Percentiles rank a stretch among this genome's conserved stretches.
Evolutionary conservation across 2,797 vertebrate species (phyloP).

Genomic region (Lerista edwardsae): DNA sequence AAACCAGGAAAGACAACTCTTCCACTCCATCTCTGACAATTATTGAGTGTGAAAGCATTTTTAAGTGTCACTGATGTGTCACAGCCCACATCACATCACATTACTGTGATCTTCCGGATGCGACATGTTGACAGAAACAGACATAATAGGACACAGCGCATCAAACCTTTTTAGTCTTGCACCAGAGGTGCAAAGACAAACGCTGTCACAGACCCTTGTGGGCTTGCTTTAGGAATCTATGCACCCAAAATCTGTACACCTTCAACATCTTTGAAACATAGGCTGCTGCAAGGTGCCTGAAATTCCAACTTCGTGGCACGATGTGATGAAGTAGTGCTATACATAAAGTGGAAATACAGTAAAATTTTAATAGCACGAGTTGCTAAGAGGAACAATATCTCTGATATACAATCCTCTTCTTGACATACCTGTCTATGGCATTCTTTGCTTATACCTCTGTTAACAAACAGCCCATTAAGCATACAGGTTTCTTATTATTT

Average conservation of each 20-base stretch:
- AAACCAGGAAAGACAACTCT: conserved; percentile 20
- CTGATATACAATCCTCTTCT: conserved; percentile 42
- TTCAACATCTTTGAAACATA: conserved; percentile 41
- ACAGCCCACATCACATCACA: conserved; percentile 50
- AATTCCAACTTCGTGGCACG: conserved; percentile 31
- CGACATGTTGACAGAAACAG: conserved; percentile 46
- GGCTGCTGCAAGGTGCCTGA: conserved; percentile 38
- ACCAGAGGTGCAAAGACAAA: conserved; percentile 53
- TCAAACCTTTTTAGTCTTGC: conserved; percentile 63
- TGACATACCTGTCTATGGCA: conserved; percentile 34
- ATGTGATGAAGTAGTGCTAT: conserved; percentile 50
- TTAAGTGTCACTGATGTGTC: conserved; percentile 58
- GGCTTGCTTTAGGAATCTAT: conserved; percentile 49
- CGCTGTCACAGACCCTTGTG: conserved; percentile 36
- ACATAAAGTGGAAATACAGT: conserved; percentile 50
- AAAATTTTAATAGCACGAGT: conserved; percentile 45
- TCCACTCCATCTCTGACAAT: conserved; percentile 44
- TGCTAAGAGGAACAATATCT: conserved; percentile 38
- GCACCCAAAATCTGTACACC: conserved; percentile 35
- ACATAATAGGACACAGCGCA: conserved; percentile 59
- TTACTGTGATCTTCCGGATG: conserved; percentile 54
- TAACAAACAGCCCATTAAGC: conserved; percentile 56
- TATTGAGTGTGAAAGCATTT: conserved; percentile 55
- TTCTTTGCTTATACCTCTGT: conserved; percentile 55
- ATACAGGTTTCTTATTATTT: conserved; percentile 43